Conservation (phyloP, 2,797 vertebrate genomes). For the Leuciscus waleckii region DNA sequence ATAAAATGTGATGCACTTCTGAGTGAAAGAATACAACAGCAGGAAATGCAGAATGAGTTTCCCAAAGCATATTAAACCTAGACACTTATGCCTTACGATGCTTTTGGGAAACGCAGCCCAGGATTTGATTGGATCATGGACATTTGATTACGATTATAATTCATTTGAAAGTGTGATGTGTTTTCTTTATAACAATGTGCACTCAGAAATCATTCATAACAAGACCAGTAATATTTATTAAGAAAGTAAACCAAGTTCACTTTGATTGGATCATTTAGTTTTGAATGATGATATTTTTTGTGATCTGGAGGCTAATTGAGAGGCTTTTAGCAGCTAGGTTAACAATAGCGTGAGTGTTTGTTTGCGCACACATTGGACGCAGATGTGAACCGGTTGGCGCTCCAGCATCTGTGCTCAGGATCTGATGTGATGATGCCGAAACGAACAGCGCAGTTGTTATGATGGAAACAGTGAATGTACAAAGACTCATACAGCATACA, state of each 20-base stretch:
- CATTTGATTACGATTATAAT: neutral
- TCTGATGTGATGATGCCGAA: conserved; percentile 39
- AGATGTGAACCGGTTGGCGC: conserved; percentile 28
- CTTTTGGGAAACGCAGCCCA: neutral
- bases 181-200: neutral
- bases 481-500: neutral
- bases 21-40: neutral
- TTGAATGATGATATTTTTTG: neutral
- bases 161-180: neutral
- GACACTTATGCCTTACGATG: neutral
- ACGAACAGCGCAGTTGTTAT: neutral
- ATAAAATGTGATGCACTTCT: too few species aligned
- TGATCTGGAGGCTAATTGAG: neutral
- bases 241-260: neutral
- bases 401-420: conserved; percentile 54
- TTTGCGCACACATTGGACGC: conserved; percentile 37
- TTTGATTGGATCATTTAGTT: neutral
- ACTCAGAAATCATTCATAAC: too few species aligned
- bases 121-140: neutral
- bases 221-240: conserved; percentile 6
- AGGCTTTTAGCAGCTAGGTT: conserved; percentile 19
- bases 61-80: neutral
- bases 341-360: neutral
- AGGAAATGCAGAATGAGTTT: neutral
- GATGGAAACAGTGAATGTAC: conserved; percentile 26